Percentiles rank a stretch among this genome's conserved stretches.
phyloP scores from a whole-genome alignment of 2,888 invertebrate species.

The Brachycybe producta region DNA sequence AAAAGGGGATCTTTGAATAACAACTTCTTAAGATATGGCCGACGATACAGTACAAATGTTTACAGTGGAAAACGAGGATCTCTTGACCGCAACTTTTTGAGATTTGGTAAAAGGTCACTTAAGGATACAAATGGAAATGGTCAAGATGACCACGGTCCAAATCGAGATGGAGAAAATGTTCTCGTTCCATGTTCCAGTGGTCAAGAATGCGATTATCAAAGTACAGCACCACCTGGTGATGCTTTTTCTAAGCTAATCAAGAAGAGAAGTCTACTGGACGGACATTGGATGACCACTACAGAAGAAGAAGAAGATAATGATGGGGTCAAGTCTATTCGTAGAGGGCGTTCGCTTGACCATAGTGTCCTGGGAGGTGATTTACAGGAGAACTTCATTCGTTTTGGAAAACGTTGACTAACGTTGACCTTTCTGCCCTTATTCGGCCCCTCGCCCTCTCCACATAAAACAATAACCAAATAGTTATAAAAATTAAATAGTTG shows the following conservation, averaged over 20 bases:
- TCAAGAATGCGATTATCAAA: not conserved
- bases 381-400: slow-evolving; percentile 10
- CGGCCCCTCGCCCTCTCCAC: too few species aligned
- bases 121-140: not conserved
- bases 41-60: not conserved
- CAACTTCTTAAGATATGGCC: slow-evolving; percentile 1
- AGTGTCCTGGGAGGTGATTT: too few species aligned
- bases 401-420: slow-evolving; percentile 7
- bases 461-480: too few species aligned
- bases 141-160: not conserved
- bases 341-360: slow-evolving; percentile 10
- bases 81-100: slow-evolving; percentile 10
- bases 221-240: not conserved
- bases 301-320: not conserved
- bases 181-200: not conserved
- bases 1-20: slow-evolving; percentile 5
- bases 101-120: slow-evolving; percentile 12
- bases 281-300: slow-evolving; percentile 1
- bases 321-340: slow-evolving; percentile 9
- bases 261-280: not conserved
- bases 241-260: not conserved
- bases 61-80: slow-evolving; percentile 8
- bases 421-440: too few species aligned
- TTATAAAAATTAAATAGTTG: too few species aligned
- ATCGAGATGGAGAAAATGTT: not conserved